A percentile compares a stretch with the other conserved stretches of the same genome.
Conservation (phyloP, 2,797 vertebrate species). For the Malacoraja senta region DNA sequence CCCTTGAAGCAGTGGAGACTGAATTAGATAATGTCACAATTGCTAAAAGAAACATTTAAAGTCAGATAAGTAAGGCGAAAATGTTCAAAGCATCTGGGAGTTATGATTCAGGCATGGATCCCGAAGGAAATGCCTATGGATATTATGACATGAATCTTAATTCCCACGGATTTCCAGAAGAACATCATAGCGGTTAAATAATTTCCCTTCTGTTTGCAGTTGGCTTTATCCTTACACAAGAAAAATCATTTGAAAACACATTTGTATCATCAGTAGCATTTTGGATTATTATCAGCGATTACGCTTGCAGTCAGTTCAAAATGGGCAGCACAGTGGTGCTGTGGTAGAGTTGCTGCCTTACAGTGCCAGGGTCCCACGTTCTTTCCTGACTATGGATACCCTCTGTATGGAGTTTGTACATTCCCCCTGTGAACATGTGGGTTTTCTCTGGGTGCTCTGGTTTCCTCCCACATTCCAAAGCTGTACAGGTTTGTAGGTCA, state of each 20-base stretch:
- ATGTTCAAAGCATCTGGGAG: background rate
- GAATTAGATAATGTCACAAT: background rate
- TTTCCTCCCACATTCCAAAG: too few relatives aligned
- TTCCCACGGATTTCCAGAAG: background rate
- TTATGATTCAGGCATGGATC: background rate
- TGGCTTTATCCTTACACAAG: background rate
- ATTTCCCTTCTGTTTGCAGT: background rate
- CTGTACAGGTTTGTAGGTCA: too few relatives aligned
- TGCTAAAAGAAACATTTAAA: background rate
- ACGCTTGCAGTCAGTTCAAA: background rate
- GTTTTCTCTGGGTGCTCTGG: too few relatives aligned
- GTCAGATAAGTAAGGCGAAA: background rate
- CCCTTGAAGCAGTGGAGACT: background rate
- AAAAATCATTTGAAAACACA: background rate
- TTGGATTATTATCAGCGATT: background rate
- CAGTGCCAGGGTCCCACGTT: too few relatives aligned
- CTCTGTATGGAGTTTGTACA: too few relatives aligned
- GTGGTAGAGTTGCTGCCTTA: too few relatives aligned
- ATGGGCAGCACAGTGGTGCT: too few relatives aligned
- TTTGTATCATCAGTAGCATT: background rate
- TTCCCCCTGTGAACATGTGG: too few relatives aligned
- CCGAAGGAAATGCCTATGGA: background rate
- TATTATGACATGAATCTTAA: background rate
- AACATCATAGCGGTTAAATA: background rate
- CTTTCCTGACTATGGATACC: too few relatives aligned